A percentile compares a stretch with the other conserved stretches of the same genome.
These are phyloP conservation scores for Sebastes fasciatus DNA, from an alignment of 2,113 vertebrate species.

Conservation along the genomic window DNA sequence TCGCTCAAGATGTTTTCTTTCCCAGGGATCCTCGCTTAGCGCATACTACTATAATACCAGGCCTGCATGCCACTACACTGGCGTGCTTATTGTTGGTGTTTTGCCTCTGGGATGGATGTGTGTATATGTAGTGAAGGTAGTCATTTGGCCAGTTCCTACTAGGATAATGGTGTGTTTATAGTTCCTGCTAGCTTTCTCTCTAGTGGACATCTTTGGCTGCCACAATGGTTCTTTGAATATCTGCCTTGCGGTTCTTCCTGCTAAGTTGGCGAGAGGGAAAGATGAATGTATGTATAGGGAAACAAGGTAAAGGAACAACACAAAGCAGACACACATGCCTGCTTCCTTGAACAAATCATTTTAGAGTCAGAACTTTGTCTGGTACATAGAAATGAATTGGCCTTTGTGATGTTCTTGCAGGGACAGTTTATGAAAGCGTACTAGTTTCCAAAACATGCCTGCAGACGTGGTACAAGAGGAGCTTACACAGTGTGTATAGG, in stretches of 20 bases:
- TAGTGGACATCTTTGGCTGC: slow-evolving; percentile 33
- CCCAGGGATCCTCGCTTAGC: slow-evolving; percentile 23
- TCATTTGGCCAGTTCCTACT: slow-evolving; percentile 56
- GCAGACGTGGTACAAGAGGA: neutral
- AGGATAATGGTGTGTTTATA: slow-evolving; percentile 69
- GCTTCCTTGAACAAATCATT: neutral
- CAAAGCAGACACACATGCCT: neutral
- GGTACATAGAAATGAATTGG: neutral
- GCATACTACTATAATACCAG: neutral
- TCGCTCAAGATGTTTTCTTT: slow-evolving; percentile 32
- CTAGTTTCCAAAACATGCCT: neutral
- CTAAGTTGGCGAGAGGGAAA: slow-evolving; percentile 39
- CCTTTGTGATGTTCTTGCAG: neutral
- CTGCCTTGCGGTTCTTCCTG: slow-evolving; percentile 47
- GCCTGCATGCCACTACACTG: slow-evolving; percentile 22
- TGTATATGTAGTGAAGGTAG: slow-evolving; percentile 47
- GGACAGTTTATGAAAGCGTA: neutral
- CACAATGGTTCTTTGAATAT: slow-evolving; percentile 51
- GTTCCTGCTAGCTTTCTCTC: slow-evolving; percentile 57
- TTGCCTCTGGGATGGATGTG: slow-evolving; percentile 39
- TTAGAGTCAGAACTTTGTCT: neutral
- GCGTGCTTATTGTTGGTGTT: slow-evolving; percentile 35
- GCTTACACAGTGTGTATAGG: neutral
- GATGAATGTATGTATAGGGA: slow-evolving; percentile 24
- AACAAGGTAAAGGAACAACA: slow-evolving; percentile 9